A percentile compares a stretch with the other conserved stretches of the same genome.
Evolutionary conservation across 2,113 vertebrate genomes (phyloP).

Genomic region (Leucosticte australis): DNA sequence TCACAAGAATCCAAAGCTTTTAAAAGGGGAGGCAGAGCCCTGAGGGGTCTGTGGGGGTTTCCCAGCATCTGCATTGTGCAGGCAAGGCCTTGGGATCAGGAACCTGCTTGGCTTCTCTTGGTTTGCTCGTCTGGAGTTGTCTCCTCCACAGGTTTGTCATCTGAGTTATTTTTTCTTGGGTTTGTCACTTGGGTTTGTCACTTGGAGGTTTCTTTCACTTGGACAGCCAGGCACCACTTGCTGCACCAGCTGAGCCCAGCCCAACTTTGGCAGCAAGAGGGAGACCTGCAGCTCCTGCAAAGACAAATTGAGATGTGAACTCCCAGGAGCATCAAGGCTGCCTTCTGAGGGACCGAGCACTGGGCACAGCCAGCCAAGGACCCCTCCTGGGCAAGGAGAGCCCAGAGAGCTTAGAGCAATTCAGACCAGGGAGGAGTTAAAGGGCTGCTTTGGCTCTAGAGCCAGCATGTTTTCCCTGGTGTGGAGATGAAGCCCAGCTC

Average conservation of each 20-base stretch:
- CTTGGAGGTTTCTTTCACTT: rapidly evolving
- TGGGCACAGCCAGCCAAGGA: not conserved
- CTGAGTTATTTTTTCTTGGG: rapidly evolving
- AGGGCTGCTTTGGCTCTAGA: not conserved
- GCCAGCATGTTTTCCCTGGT: rapidly evolving
- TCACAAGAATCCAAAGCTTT: rapidly evolving
- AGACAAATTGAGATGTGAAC: rapidly evolving
- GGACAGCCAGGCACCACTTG: rapidly evolving
- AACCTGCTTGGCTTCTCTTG: not conserved
- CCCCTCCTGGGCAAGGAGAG: not conserved
- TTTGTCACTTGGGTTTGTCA: too few relatives aligned
- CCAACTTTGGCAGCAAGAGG: rapidly evolving
- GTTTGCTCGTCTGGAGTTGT: rapidly evolving
- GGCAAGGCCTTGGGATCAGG: not conserved
- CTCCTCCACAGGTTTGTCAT: rapidly evolving
- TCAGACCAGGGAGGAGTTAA: rapidly evolving
- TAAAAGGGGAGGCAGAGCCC: rapidly evolving
- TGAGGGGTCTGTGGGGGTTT: rapidly evolving
- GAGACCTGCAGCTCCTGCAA: not conserved
- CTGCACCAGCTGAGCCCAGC: rapidly evolving
- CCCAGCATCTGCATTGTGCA: rapidly evolving
- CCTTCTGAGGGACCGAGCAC: not conserved
- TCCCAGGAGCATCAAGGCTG: not conserved
- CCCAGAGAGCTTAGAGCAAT: rapidly evolving
- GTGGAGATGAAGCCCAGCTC: rapidly evolving